Percentiles rank a stretch among this genome's conserved stretches.
Evolutionary conservation across 1,140 invertebrate species (phyloP).

Genomic region (Eulimnadia texana): DNA sequence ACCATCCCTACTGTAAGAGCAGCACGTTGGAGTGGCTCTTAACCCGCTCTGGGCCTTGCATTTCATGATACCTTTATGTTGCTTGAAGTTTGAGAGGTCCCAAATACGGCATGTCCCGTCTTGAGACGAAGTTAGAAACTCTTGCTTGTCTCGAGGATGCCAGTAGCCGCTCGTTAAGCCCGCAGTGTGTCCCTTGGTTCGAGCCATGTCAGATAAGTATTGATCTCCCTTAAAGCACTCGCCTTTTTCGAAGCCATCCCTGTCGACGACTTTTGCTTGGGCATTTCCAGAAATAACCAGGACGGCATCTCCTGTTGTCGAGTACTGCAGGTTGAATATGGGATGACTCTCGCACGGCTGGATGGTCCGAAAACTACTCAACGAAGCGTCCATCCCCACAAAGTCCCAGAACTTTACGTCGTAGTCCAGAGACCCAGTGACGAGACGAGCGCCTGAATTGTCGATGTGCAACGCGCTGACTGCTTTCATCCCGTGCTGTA

Average conservation of each 20-base stretch:
- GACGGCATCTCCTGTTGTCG: conserved; percentile 83
- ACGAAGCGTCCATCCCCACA: conserved; percentile 84
- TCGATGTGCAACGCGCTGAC: conserved; percentile 78
- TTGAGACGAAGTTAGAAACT: conserved; percentile 86
- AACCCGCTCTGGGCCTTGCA: conserved; percentile 73
- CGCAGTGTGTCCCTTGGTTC: conserved; percentile 91
- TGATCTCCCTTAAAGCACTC: conserved; percentile 95
- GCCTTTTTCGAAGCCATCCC: conserved; percentile 88
- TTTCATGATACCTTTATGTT: conserved; percentile 75
- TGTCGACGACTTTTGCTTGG: conserved; percentile 78
- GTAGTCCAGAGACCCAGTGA: conserved; percentile 88
- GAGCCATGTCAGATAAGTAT: conserved; percentile 85
- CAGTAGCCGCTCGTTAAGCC: conserved; percentile 79
- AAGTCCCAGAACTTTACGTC: conserved; percentile 97
- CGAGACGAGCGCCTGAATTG: conserved; percentile 77
- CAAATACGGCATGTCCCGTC: conserved; percentile 82
- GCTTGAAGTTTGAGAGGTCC: conserved; percentile 57
- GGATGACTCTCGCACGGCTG: conserved; percentile 86
- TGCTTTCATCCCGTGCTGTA: conserved; percentile 72
- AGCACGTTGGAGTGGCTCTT: conserved; percentile 71
- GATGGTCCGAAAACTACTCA: conserved; percentile 79
- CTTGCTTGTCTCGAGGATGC: conserved; percentile 80
- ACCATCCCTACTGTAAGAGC: conserved; percentile 73
- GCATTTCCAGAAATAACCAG: conserved; percentile 77
- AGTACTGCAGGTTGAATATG: conserved; percentile 80